Base-by-base conservation (phyloP, 2,113 vertebrate species). In the Haemorhous mexicanus region DNA sequence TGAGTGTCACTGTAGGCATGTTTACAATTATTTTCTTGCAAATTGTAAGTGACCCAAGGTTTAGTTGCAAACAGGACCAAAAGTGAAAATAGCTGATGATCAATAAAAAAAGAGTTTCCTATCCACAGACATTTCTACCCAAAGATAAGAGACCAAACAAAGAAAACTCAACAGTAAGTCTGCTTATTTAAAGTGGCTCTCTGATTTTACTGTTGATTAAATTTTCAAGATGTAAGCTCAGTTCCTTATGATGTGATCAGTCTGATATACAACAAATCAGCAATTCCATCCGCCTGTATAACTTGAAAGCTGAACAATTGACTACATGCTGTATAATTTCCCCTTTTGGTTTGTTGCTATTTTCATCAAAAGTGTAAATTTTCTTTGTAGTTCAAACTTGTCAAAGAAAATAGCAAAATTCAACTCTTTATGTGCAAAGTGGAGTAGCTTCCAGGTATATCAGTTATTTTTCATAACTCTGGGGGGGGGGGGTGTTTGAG, bases 341-440 rank as follows among this genome's bases (percentile, higher is more conserved):
- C 19, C 19, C 2, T 3, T 9, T 30, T 44, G 4, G 1, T 22
- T 13, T 53, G 13, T 19, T 1, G 1, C 11, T 6, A 2, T 50
- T 90, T 85, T 68, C 53, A 44, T 77, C 41, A 43, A 11, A 30
- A 50, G 32, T 33, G 17, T 4, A 32, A 9, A 18, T 32, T 46
- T 68, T 22, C 3, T 44, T 79, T 39, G 39, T 20, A 56, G 8
- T 49, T 88, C n/a, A 41, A 52, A 35, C 4, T 61, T 64, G 2
- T 52, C 23, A 56, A 78, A 70, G 16, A 66, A 61, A 56, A 52
- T 1, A 66, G 4, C 10, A 10, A 55, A 61, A 26, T 81, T 61
- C 7, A 49, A 13, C 5, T 18, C 43, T 56, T 72, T 33, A 61
- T 17, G 15, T 58, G 19, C 11, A 28, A 80, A 73, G 20, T 43